These are phyloP conservation scores for Hirtodrosophila duncani DNA, from an alignment of 2,888 invertebrate genomes.

Conservation along the genomic window DNA sequence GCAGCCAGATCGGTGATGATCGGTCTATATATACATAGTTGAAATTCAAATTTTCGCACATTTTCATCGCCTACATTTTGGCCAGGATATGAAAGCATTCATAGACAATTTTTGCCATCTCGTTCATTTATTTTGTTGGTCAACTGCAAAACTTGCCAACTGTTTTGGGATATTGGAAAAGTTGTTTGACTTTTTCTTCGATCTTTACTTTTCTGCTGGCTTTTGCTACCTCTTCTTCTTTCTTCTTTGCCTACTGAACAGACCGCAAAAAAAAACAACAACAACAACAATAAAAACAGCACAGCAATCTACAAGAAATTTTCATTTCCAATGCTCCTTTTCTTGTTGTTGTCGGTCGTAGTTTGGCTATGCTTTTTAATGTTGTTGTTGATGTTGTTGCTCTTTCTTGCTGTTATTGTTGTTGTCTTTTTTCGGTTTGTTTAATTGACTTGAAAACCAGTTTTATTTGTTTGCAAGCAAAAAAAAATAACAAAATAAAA, in stretches of 20 bases:
- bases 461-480: slow-evolving; percentile 65
- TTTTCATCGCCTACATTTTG: too few species aligned
- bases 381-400: slow-evolving; percentile 18
- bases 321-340: slow-evolving; percentile 31
- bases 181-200: slow-evolving; percentile 19
- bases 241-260: too few species aligned
- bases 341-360: slow-evolving; percentile 9
- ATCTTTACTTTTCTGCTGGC: too few species aligned
- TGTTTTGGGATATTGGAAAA: slow-evolving; percentile 26
- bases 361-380: not conserved
- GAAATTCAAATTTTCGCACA: too few species aligned
- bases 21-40: too few species aligned
- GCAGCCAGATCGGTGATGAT: too few species aligned
- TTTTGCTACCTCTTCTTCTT: slow-evolving; percentile 11
- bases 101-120: not conserved
- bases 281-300: too few species aligned
- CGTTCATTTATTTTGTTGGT: slow-evolving; percentile 5
- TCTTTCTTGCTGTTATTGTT: slow-evolving; percentile 9
- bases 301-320: too few species aligned
- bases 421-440: slow-evolving; percentile 44
- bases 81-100: too few species aligned
- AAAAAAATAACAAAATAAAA: slow-evolving; percentile 15
- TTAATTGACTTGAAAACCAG: slow-evolving; percentile 67
- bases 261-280: too few species aligned
- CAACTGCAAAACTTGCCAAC: too few species aligned